phyloP scores from a whole-genome alignment of 2,888 invertebrate species.

The Pachydiplax longipennis region DNA sequence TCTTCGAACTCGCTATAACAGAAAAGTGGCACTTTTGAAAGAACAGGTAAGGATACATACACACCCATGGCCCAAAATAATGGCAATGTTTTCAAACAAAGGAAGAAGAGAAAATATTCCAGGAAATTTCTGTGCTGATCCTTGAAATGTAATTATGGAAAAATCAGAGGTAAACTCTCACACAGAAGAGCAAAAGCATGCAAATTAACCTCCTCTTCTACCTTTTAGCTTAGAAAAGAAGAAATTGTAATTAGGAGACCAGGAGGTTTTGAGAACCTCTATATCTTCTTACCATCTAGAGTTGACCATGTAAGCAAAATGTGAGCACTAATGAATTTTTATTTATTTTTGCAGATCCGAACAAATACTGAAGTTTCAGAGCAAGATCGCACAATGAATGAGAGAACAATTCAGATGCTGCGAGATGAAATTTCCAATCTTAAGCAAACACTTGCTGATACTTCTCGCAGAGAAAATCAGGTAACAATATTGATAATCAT shows the following conservation, averaged over 20 bases:
- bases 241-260: no score
- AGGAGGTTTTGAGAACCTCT: no score
- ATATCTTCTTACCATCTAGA: no score
- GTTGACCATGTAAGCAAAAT: no score
- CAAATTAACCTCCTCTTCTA: no score
- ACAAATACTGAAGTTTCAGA: conserved; percentile 72
- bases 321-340: not conserved
- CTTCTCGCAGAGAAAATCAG: conserved; percentile 78
- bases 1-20: conserved; percentile 75
- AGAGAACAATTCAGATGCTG: conserved; percentile 73
- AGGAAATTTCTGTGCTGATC: not conserved
- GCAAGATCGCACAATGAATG: conserved; percentile 72
- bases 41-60: conserved; percentile 64
- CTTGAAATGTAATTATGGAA: not conserved
- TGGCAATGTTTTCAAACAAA: no score
- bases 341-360: conserved; percentile 60
- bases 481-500: conserved; percentile 51
- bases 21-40: conserved; percentile 75
- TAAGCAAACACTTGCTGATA: conserved; percentile 77
- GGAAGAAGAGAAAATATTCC: not conserved
- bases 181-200: no score
- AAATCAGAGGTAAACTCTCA: not conserved
- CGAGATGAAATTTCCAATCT: conserved; percentile 78
- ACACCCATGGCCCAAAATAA: not conserved
- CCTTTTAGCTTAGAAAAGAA: no score